Evolutionary conservation across 2,113 vertebrate species (phyloP), one percentile per base, ranked within the genome.

Genomic region (Pelobates fuscus): DNA sequence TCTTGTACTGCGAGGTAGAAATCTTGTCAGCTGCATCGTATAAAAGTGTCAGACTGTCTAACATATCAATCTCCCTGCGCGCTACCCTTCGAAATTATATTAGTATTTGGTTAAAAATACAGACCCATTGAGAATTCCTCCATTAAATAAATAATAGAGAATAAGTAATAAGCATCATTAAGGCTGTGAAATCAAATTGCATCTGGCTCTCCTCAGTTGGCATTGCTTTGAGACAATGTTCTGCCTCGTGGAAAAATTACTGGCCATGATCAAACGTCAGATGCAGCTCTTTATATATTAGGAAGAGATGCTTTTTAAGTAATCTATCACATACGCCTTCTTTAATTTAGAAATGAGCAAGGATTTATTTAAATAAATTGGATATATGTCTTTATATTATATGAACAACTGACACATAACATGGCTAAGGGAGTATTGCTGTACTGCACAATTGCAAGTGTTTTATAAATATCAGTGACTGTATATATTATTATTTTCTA

Each of bases 41-140:
- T 87, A 85, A 84, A 77, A 58, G 71, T 60, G 49, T 81, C 86
- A 82, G 43, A 59, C 8, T 61, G 65, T 78, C 66, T 81, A 82
- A 85, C 78, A 85, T 86, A 89, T 87, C 85, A 88, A 78, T 87
- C 75, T 75, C 71, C 62, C 29, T 70, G 74, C 74, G 65, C 67
- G 12, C 59, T 24, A 8, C 61, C 80, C 85, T 86, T 83, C 82
- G 80, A 71, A 83, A 82, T 0, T 20, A 81, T 82, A 79, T 81
- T 78, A 80, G 81, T 78, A 77, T 65, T 77, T 81, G 64, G 62
- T 79, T 65, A 72, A 79, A 76, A 71, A 78, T 24, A 43, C 25
- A 2, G 25, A 78, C 12, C 5, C 8, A 72, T 52, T 26, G 20
- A 32, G 55, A 66, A 15, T 65, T 72, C n/a, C 25, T 27, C 44